These are phyloP conservation scores for Drosophila kohkoa DNA, from an alignment of 1,140 invertebrate species.

Conservation along the genomic window DNA sequence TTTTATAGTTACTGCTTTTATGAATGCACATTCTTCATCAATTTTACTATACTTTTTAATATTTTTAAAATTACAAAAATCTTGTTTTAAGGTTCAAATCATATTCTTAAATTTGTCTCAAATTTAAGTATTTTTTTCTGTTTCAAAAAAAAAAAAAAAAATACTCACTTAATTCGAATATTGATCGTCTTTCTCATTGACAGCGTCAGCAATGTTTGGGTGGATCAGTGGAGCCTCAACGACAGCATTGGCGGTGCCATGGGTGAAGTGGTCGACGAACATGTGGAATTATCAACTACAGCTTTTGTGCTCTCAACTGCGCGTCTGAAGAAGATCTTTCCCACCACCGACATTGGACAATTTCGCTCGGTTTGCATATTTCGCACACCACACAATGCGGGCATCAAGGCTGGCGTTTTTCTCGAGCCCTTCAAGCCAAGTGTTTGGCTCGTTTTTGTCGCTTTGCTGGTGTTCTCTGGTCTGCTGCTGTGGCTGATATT, in stretches of 20 bases:
- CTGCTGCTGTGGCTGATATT: conserved; percentile 69
- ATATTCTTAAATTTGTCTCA: no score
- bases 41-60: no score
- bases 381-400: conserved; percentile 75
- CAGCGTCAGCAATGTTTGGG: conserved; percentile 59
- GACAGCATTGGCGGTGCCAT: conserved; percentile 69
- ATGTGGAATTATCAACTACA: conserved; percentile 56
- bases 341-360: conserved; percentile 50
- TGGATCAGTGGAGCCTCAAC: conserved; percentile 62
- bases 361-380: conserved; percentile 80
- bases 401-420: conserved; percentile 65
- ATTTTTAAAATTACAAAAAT: no score
- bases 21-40: no score
- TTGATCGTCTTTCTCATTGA: not conserved
- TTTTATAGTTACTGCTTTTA: no score
- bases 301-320: conserved; percentile 56
- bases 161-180: no score
- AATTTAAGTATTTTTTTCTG: no score
- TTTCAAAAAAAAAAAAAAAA: no score
- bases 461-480: conserved; percentile 49
- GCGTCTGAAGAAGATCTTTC: conserved; percentile 54
- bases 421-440: conserved; percentile 67
- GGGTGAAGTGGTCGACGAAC: conserved; percentile 56
- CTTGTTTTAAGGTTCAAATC: no score
- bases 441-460: conserved; percentile 71